A percentile compares a stretch with the other conserved stretches of the same genome.
These are phyloP conservation scores for Eristalis arbustorum DNA, from an alignment of 2,888 invertebrate genomes.

Conservation along the genomic window DNA sequence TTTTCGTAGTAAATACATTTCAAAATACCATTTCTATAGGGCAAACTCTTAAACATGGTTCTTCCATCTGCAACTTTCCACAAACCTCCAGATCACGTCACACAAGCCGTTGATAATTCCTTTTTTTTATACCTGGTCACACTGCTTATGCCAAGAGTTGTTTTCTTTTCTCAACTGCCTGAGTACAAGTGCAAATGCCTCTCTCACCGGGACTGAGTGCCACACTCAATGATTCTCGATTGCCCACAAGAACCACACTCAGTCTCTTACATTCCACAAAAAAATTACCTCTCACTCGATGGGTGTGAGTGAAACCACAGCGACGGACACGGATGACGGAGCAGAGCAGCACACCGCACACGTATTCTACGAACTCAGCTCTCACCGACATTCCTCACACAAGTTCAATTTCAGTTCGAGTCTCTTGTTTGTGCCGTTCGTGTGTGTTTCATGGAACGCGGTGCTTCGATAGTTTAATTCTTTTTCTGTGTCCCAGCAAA, in stretches of 20 bases:
- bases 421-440: slow-evolving; percentile 73
- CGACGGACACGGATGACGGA: neutral
- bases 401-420: slow-evolving; percentile 74
- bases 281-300: neutral
- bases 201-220: neutral
- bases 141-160: neutral
- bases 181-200: neutral
- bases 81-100: neutral
- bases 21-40: no score
- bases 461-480: slow-evolving; percentile 67
- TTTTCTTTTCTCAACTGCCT: neutral
- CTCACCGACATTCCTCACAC: slow-evolving; percentile 36
- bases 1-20: no score
- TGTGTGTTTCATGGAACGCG: slow-evolving; percentile 67
- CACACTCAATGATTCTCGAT: slow-evolving; percentile 5
- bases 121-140: neutral
- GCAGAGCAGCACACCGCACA: neutral
- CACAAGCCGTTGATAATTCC: neutral
- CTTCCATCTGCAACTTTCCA: no score
- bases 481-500: slow-evolving; percentile 53
- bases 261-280: slow-evolving; percentile 36
- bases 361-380: slow-evolving; percentile 11
- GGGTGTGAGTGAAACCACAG: neutral
- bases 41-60: no score
- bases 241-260: neutral